These are phyloP conservation scores for Leucophenga maculata DNA, from an alignment of 2,888 invertebrate genomes.

Conservation along the genomic window DNA sequence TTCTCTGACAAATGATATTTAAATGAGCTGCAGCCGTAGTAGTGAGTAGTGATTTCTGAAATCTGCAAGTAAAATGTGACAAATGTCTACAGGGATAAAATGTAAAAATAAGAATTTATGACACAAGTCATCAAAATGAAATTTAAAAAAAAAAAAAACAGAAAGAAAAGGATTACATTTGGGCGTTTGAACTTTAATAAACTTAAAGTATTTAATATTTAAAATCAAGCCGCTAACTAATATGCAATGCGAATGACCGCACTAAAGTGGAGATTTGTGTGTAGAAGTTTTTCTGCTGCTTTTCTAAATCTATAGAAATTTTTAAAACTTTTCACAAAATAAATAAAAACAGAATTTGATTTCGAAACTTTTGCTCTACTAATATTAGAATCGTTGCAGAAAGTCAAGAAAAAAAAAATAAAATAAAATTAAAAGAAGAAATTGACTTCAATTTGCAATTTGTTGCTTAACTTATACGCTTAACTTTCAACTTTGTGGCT, in stretches of 20 bases:
- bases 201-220: conserved; percentile 15
- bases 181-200: conserved; percentile 44
- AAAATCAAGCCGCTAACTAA: not conserved
- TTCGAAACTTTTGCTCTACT: too few relatives aligned
- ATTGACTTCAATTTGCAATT: conserved; percentile 62
- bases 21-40: conserved; percentile 57
- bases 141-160: conserved; percentile 45
- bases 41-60: conserved; percentile 29
- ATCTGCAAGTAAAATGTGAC: not conserved
- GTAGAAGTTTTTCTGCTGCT: too few relatives aligned
- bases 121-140: conserved; percentile 56
- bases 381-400: not conserved
- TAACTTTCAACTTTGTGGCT: conserved; percentile 61
- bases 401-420: not conserved
- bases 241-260: not conserved
- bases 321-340: too few relatives aligned
- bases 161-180: conserved; percentile 43
- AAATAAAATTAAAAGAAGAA: conserved; percentile 37
- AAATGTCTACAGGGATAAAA: conserved; percentile 44
- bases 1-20: conserved; percentile 58
- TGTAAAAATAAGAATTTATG: conserved; percentile 32
- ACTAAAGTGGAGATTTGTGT: not conserved
- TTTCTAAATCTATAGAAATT: not conserved
- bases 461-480: conserved; percentile 63
- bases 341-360: conserved; percentile 3